phyloP scores from a whole-genome alignment of 2,797 vertebrate species.

The Peromyscus aztecus region DNA sequence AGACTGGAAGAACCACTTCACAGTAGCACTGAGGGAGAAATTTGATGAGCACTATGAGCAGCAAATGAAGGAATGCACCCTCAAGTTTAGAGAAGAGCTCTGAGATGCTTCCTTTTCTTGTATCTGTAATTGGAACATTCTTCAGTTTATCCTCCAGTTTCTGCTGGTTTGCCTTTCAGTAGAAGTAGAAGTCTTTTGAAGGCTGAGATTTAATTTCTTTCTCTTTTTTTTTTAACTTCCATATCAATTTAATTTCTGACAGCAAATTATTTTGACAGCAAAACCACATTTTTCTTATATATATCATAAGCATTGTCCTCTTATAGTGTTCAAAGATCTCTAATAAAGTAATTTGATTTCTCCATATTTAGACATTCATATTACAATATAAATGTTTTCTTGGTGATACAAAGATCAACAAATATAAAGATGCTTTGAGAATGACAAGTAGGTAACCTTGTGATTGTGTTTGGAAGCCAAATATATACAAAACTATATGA shows the following conservation, averaged over 20 bases:
- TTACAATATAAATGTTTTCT: background rate
- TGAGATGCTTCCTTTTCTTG: background rate
- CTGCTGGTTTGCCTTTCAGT: background rate
- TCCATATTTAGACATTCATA: background rate
- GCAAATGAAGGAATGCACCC: constrained; percentile 75
- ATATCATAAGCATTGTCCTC: background rate
- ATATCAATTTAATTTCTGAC: background rate
- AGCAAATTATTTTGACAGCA: background rate
- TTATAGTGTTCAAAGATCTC: background rate
- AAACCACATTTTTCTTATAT: background rate
- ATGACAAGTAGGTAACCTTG: background rate
- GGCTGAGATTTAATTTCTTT: background rate
- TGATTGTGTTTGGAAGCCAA: background rate
- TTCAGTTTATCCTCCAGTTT: background rate
- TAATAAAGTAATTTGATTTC: background rate
- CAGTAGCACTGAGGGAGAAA: constrained; percentile 82
- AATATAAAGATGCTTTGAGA: background rate
- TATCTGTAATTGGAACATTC: background rate
- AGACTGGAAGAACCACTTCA: constrained; percentile 88
- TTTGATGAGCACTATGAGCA: constrained; percentile 82
- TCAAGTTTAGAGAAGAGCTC: constrained; percentile 79
- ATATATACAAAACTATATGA: background rate
- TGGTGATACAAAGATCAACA: background rate
- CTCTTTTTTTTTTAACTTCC: background rate
- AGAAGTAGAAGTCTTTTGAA: background rate